Evolutionary conservation across 2,113 vertebrate species (phyloP).

Genomic region (Vicugna pacos): DNA sequence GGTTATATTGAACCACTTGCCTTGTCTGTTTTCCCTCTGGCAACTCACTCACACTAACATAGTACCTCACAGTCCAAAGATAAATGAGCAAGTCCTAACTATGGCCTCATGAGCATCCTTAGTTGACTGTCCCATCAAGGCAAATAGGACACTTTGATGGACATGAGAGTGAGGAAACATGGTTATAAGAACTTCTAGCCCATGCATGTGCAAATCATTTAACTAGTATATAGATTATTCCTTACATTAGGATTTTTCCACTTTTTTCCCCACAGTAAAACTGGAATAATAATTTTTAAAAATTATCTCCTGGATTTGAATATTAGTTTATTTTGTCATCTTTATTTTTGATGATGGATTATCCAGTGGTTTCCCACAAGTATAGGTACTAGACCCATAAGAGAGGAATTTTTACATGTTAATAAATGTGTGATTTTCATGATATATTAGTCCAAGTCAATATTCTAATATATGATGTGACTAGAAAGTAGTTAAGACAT

Average conservation of each 20-base stretch:
- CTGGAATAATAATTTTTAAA: neutral
- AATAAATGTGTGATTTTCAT: slow-evolving; percentile 43
- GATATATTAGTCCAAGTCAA: neutral
- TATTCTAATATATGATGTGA: slow-evolving; percentile 3
- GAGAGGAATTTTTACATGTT: neutral
- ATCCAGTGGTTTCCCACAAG: slow-evolving; percentile 12
- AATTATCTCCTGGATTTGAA: slow-evolving; percentile 26
- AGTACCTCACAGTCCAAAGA: neutral
- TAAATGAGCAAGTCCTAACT: neutral
- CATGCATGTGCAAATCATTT: neutral
- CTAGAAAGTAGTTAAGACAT: slow-evolving; percentile 39
- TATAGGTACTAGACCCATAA: neutral
- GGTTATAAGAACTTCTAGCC: neutral
- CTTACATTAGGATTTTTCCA: slow-evolving; percentile 22
- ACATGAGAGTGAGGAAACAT: neutral
- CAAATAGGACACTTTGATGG: neutral
- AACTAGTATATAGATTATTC: neutral
- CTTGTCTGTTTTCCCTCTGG: slow-evolving; percentile 1
- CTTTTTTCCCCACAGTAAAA: slow-evolving; percentile 54
- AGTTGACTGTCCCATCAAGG: neutral
- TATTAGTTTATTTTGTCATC: slow-evolving; percentile 43
- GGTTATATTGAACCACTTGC: neutral
- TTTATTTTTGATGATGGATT: slow-evolving; percentile 54
- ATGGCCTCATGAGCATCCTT: neutral
- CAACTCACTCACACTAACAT: neutral